Base-by-base conservation (phyloP, 1,140 invertebrate species). In the Reticulitermes speratus region DNA sequence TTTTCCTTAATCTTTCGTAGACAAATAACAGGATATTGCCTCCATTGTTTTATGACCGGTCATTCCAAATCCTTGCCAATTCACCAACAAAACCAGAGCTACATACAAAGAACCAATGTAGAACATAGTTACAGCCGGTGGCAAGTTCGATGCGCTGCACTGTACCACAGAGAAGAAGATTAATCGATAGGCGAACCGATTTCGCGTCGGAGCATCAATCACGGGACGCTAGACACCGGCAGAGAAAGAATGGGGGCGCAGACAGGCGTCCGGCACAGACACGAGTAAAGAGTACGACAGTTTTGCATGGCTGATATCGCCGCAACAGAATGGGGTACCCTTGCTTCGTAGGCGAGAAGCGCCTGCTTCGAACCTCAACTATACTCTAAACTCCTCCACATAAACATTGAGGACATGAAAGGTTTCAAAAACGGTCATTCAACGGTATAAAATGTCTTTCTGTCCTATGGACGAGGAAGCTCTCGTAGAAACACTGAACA, bases 91-190 rank as follows among this genome's bases (percentile, higher is more conserved):
- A 38, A 38, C 38, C 38, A 38, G 38, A 38, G 38, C 38, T 38
- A 38, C 38, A 38, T 38, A 38, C 5, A 38, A 38, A 5, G 38
- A 38, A 38, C 5, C 38, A 38, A 38, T 16, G 9, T 7, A 48
- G 45, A 48, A 48, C 9, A 9, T 1, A 3, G 0, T 9, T 21
- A 55, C 16, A 16, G 25, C 65, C 7, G 7, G 65, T 30, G 5
- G 65, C 7, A n/a, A 75, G 30, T 30, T 75, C 65, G 65, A 25
- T 75, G 65, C 25, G 65, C 25, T 30, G 65, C 7, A 30, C 7
- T 75, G 65, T 75, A 75, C 65, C n/a, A 16, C 25, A 75, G 65
- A n/a, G 65, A 75, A 75, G 65, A 75, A 75, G 65, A 75, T 75
- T 75, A 75, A 75, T 75, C 65, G 65, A 75, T 30, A 75, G 65